Base-by-base conservation (phyloP, 2,888 invertebrate genomes). In the Flexamia atlantica region DNA sequence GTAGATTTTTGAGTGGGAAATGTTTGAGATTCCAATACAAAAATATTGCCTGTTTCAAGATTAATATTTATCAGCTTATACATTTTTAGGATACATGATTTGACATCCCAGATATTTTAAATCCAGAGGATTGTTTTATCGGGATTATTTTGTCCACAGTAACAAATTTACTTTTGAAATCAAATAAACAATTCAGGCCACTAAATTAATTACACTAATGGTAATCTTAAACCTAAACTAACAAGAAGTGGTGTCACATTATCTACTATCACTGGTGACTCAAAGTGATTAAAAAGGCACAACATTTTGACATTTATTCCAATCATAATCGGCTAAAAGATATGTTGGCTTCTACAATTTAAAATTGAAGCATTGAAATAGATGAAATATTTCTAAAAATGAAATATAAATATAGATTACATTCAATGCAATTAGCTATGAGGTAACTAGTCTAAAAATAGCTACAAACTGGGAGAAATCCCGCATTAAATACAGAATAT, bases 231-330 rank as follows among this genome's bases (percentile, higher is more conserved):
- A 70, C 36, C 70, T 36, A 40, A 40, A 70, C 36, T 40, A 70
- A 70, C 20, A 20, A 40, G 70, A 36, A 40, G 20, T 14, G 20
- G 40, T 70, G 70, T 40, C 20, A 36, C 40, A n/a, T 20, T 28
- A 40, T 10, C 70, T 40, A 70, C 70, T 70, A 70, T 70, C 70
- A 70, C 70, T 32, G 70, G 70, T 32, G 32, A 70, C 70, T 70
- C 40, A 40, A 70, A 40, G 40, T 70, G 70, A n/a, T 36, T 70
- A 23, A 9, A 70, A 70, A 70, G 70, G 70, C 70, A 70, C 70
- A 70, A 70, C 70, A 70, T 70, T 70, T 70, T 70, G 70, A 70
- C 40, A 17, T 36, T 70, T n/a, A 70, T 10, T 70, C 20, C 40
- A n/a, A 70, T 36, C 20, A 70, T 4, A 5, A 23, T 70, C 30